phyloP scores from a whole-genome alignment of 2,797 vertebrate genomes.

The Thamnophis elegans region DNA sequence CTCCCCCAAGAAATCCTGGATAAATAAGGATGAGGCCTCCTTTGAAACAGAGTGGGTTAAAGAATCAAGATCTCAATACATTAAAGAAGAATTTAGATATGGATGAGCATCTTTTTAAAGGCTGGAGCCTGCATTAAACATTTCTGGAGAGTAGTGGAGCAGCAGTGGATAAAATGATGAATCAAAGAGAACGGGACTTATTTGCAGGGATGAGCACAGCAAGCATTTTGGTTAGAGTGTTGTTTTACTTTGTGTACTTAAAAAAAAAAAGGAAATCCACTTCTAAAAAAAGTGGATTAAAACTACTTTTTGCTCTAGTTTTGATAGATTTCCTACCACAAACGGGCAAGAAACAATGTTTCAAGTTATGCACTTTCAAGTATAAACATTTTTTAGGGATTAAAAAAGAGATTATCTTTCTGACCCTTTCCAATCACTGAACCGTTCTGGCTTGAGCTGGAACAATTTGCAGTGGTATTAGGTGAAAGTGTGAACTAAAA shows the following conservation, averaged over 20 bases:
- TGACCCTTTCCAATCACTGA: background rate
- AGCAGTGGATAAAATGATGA: background rate
- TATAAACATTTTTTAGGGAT: background rate
- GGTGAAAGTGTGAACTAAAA: background rate
- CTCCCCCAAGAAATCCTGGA: background rate
- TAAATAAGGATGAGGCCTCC: background rate
- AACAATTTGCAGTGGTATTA: background rate
- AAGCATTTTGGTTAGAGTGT: background rate
- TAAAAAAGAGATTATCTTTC: background rate
- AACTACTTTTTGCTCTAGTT: background rate
- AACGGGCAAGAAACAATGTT: background rate
- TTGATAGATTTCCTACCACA: background rate
- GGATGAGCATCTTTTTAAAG: background rate
- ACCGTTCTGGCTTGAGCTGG: background rate
- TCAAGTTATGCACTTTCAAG: background rate
- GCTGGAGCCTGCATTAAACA: background rate
- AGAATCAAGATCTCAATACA: background rate
- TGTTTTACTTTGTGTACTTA: background rate
- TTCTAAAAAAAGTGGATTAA: background rate
- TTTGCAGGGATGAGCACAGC: background rate
- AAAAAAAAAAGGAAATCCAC: background rate
- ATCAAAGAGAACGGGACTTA: background rate
- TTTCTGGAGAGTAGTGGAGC: background rate
- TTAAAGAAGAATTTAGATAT: background rate
- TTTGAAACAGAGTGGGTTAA: background rate